Conservation (phyloP, 1,140 invertebrate species). For the Tetramorium alpestre region DNA sequence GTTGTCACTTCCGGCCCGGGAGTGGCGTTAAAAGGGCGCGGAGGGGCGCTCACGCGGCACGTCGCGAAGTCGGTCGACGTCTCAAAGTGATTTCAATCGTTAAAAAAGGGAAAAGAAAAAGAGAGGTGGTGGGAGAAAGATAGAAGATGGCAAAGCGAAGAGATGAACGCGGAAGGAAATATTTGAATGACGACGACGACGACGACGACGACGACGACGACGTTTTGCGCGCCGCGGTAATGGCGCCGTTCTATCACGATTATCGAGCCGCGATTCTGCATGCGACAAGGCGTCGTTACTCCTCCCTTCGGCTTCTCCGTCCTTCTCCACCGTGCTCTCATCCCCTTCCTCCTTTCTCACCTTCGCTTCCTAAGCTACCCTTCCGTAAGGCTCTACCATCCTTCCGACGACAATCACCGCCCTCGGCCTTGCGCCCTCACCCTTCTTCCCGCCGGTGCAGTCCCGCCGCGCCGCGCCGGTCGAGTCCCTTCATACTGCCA, state of each 20-base stretch:
- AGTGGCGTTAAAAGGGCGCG: slow-evolving; percentile 48
- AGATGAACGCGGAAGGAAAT: slow-evolving; percentile 38
- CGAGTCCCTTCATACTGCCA: slow-evolving; percentile 62
- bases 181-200: slow-evolving; percentile 53
- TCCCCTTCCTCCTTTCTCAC: slow-evolving; percentile 46
- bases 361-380: slow-evolving; percentile 44
- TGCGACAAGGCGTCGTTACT: slow-evolving; percentile 73
- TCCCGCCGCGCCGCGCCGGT: neutral
- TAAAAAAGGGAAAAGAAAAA: neutral
- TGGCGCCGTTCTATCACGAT: slow-evolving; percentile 73
- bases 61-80: slow-evolving; percentile 56
- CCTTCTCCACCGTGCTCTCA: slow-evolving; percentile 1
- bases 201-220: slow-evolving; percentile 48
- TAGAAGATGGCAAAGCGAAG: neutral
- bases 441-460: neutral
- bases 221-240: slow-evolving; percentile 59
- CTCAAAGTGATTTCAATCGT: slow-evolving; percentile 59
- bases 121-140: too few relatives aligned
- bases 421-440: neutral
- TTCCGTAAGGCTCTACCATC: slow-evolving; percentile 39
- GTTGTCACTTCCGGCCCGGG: slow-evolving; percentile 52
- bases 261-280: slow-evolving; percentile 69
- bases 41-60: slow-evolving; percentile 29
- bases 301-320: slow-evolving; percentile 11
- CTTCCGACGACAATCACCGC: slow-evolving; percentile 49